Conservation (phyloP, 2,888 invertebrate genomes). For the Sarcophaga carnaria region DNA sequence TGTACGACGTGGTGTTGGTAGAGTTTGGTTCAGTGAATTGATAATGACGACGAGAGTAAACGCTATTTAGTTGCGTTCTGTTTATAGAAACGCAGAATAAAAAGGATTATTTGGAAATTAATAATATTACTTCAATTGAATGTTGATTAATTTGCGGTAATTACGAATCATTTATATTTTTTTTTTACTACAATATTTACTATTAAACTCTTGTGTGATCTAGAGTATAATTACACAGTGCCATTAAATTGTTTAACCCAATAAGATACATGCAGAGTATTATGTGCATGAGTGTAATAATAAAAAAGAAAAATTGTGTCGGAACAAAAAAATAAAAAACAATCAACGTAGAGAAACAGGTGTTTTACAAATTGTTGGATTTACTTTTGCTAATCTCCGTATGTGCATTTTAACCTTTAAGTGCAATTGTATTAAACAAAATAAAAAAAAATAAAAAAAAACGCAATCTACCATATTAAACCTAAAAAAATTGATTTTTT, state of each 20-base stretch:
- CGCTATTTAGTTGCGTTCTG: background rate
- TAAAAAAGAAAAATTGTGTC: constrained; percentile 4
- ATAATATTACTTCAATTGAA: constrained; percentile 47
- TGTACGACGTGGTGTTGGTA: constrained; percentile 44
- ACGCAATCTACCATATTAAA: background rate
- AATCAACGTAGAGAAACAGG: constrained; percentile 34
- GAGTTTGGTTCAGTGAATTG: constrained; percentile 34
- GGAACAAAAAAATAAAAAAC: background rate
- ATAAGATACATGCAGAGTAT: too few relatives aligned
- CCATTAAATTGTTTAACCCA: background rate
- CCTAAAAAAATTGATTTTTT: too few relatives aligned
- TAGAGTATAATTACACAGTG: constrained; percentile 18
- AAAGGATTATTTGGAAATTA: constrained; percentile 24
- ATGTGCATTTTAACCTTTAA: constrained; percentile 48
- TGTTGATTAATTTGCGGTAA: constrained; percentile 61
- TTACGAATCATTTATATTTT: constrained; percentile 39
- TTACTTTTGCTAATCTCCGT: background rate
- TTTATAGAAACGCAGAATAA: too few relatives aligned
- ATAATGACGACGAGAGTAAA: constrained; percentile 44
- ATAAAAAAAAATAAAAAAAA: background rate
- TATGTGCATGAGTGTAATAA: constrained; percentile 13
- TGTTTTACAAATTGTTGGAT: constrained; percentile 34
- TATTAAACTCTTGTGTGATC: background rate
- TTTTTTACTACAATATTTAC: background rate
- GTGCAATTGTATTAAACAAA: constrained; percentile 21